Evolutionary conservation across 2,113 vertebrate genomes (phyloP).

Genomic region (Eira barbara): DNA sequence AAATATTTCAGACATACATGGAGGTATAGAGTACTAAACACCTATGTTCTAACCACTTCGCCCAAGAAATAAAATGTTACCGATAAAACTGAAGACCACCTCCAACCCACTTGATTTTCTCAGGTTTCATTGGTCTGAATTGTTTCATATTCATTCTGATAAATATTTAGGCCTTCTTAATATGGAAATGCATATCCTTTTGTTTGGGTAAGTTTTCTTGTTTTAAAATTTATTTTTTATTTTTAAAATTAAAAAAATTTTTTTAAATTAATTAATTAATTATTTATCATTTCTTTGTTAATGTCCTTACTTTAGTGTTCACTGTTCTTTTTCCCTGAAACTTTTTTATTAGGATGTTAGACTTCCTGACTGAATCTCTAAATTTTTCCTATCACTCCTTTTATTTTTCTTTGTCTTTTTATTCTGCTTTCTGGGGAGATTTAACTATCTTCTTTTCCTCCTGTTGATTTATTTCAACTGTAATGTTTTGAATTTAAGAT

Average conservation of each 20-base stretch:
- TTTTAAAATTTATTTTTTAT: too few species aligned
- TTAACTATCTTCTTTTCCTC: neutral
- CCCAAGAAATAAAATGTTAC: neutral
- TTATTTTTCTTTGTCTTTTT: neutral
- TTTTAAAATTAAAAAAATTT: too few species aligned
- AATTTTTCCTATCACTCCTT: neutral
- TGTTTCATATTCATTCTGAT: neutral
- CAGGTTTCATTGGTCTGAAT: neutral
- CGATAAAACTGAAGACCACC: neutral
- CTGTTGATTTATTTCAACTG: neutral
- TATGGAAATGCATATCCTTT: neutral
- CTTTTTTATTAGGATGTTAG: neutral
- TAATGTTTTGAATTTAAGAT: conserved; percentile 10
- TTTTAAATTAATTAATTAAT: too few species aligned
- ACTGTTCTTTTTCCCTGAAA: neutral
- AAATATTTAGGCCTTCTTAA: neutral
- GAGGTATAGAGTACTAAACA: neutral
- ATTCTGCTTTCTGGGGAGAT: neutral
- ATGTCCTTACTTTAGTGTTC: neutral
- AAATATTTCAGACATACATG: neutral
- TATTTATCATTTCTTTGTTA: neutral
- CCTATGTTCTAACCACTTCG: neutral
- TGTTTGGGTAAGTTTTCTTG: neutral
- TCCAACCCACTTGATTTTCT: neutral
- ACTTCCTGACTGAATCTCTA: neutral